A percentile compares a stretch with the other conserved stretches of the same genome.
These are phyloP conservation scores for Ataeniobius toweri DNA, from an alignment of 2,797 vertebrate species.

Conservation along the genomic window DNA sequence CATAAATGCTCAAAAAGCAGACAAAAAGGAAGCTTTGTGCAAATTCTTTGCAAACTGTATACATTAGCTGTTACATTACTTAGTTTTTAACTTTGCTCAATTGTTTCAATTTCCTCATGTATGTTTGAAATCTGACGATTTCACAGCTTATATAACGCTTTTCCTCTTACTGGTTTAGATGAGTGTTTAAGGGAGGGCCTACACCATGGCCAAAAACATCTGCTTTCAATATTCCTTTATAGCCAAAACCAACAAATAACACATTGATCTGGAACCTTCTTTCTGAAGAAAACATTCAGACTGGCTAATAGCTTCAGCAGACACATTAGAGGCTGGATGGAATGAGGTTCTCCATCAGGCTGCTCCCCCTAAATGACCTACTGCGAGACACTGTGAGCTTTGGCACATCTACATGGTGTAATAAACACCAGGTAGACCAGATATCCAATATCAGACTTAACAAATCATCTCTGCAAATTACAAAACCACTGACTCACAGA, in stretches of 20 bases:
- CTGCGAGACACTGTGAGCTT: conserved; percentile 28
- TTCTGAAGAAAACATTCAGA: conserved; percentile 62
- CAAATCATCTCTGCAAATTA: conserved; percentile 32
- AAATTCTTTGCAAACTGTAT: not conserved
- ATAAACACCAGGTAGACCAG: conserved; percentile 42
- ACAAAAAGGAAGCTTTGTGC: not conserved
- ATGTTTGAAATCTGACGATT: not conserved
- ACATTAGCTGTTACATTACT: not conserved
- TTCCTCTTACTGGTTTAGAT: not conserved
- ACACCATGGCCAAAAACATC: not conserved
- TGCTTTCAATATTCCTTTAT: not conserved
- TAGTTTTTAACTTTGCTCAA: not conserved
- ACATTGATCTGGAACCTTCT: conserved; percentile 16
- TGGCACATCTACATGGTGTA: conserved; percentile 3
- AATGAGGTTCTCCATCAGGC: conserved; percentile 49
- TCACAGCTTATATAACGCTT: not conserved
- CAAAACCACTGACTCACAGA: not conserved
- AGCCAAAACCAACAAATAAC: conserved; percentile 3
- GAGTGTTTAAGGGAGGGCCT: not conserved
- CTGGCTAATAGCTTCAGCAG: conserved; percentile 36
- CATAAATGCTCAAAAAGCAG: conserved; percentile 1
- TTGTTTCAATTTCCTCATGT: not conserved
- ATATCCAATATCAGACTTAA: conserved; percentile 13
- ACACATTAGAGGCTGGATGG: conserved; percentile 56
- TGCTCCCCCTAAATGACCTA: conserved; percentile 36